Base-by-base conservation (phyloP, 2,888 invertebrate species). In the Argynnis bischoffii region DNA sequence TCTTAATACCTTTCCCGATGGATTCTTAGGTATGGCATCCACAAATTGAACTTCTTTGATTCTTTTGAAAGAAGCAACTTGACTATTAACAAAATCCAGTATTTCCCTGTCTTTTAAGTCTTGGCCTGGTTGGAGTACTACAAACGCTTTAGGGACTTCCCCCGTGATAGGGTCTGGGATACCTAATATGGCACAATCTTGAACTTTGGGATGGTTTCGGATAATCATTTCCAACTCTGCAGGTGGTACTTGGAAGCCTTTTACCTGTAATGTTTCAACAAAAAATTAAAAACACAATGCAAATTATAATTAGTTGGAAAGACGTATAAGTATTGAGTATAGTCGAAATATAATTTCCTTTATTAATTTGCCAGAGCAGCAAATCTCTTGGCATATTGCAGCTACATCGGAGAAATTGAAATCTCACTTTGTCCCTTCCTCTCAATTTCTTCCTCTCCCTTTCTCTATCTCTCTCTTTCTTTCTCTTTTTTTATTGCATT, bases 141-240 rank as follows among this genome's bases (percentile, higher is more conserved):
- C 85, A 79, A 95, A 96, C 0, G 97, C 98, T 76, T 95, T 94
- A 0, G 97, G 97, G 0, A 94, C 91, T 86, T 98, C 97, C 0
- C 97, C 98, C n/a, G 91, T 90, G 16, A 93, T 79, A 0, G 93
- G 88, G 77, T 97, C 95, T 0, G 95, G 95, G n/a, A 97, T 87
- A 0, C 97, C 98, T 71, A 98, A 86, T 0, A 98, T 98, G 0
- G 96, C 98, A 0, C 96, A 97, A 79, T 98, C 98, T 3, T 93
- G 81, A 0, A 99, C 93, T 57, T 94, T 94, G 0, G 97, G 96
- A 85, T 97, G 96, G 1, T 94, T 93, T 64, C 96, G 90, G 6
- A 98, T 83, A 0, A 97, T 78, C 57, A 94, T 95, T 86, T 98
- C 98, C 47, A 98, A 82, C 84, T 98, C 98, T 0, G 98, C 98